Percentiles rank a stretch among this genome's conserved stretches.
Evolutionary conservation across 1,140 invertebrate species (phyloP).

Genomic region (Hycleus cichorii): DNA sequence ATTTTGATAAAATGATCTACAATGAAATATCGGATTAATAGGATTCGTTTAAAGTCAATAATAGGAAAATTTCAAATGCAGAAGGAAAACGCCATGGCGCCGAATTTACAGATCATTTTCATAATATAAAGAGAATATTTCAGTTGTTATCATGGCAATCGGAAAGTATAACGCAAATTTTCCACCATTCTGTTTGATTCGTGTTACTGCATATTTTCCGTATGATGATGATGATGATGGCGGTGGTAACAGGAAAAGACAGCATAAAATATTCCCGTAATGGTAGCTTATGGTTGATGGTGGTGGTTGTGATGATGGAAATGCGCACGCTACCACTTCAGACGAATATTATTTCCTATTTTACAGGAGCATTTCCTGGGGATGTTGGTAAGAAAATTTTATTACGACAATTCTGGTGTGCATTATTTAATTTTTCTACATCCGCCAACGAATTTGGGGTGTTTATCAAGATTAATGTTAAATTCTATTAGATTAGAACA

Average conservation of each 20-base stretch:
- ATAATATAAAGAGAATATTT: slow-evolving; percentile 11
- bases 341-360: slow-evolving; percentile 13
- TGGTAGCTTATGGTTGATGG: not conserved
- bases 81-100: no score
- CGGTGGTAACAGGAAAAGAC: no score
- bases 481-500: no score
- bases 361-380: slow-evolving; percentile 8
- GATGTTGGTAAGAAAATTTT: slow-evolving; percentile 11
- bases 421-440: slow-evolving; percentile 4
- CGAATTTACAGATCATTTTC: not conserved
- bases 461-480: no score
- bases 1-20: no score
- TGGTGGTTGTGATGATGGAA: not conserved
- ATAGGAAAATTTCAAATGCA: no score
- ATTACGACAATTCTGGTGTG: slow-evolving; percentile 6
- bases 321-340: not conserved
- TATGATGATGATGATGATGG: not conserved
- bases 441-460: no score
- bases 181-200: not conserved
- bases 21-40: no score
- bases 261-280: no score
- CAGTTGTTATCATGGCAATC: not conserved
- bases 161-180: slow-evolving; percentile 5
- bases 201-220: not conserved
- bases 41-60: no score